Evolutionary conservation across 2,888 invertebrate genomes (phyloP).

Genomic region (Rotaria macrura): DNA sequence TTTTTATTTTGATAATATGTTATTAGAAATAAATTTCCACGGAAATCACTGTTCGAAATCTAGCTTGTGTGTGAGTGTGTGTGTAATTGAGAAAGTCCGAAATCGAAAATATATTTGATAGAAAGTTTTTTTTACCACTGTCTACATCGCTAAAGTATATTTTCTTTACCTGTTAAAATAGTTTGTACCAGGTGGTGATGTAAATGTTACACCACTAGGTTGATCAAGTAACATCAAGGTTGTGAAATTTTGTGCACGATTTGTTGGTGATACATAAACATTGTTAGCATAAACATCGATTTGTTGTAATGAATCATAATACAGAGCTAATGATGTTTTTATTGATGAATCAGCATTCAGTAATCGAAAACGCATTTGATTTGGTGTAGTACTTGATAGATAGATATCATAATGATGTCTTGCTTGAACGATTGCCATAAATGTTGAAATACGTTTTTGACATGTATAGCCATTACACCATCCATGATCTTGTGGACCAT

Average conservation of each 20-base stretch:
- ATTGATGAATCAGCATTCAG: constrained; percentile 25
- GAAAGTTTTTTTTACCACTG: too few species aligned
- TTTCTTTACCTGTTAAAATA: neutral
- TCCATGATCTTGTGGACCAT: constrained; percentile 49
- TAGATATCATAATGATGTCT: constrained; percentile 37
- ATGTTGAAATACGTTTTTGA: constrained; percentile 44
- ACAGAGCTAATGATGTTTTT: neutral
- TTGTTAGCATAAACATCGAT: constrained; percentile 30
- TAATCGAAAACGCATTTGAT: constrained; percentile 30
- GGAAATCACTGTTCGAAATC: too few species aligned
- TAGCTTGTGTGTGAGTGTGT: too few species aligned
- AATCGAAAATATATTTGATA: too few species aligned
- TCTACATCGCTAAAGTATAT: too few species aligned
- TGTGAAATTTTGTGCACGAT: neutral
- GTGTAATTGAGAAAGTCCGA: too few species aligned
- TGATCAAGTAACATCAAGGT: neutral
- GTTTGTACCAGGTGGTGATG: neutral
- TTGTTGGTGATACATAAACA: constrained; percentile 13
- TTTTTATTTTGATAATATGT: too few species aligned
- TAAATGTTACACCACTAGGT: neutral
- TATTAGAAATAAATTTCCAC: too few species aligned
- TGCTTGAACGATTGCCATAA: constrained; percentile 41
- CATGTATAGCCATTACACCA: constrained; percentile 48
- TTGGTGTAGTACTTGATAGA: constrained; percentile 31
- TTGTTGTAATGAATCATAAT: constrained; percentile 27